phyloP scores from a whole-genome alignment of 1,140 invertebrate genomes.

The Drosophila serrata region DNA sequence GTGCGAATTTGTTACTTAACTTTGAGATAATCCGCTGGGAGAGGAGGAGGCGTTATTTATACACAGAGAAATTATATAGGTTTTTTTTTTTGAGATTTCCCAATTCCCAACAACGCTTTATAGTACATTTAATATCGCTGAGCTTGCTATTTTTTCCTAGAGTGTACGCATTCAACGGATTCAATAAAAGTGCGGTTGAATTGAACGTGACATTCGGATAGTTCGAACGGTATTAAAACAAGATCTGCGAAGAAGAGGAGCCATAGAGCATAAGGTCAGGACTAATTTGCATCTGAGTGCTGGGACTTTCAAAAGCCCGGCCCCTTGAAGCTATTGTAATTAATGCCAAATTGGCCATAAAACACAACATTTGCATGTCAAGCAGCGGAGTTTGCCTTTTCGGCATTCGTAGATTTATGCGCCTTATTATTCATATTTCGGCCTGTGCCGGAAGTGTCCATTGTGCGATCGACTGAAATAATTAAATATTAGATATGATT shows the following conservation, averaged over 20 bases:
- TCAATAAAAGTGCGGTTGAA: conserved; percentile 24
- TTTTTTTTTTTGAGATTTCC: background rate
- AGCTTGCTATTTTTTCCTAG: background rate
- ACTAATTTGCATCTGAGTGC: conserved; percentile 53
- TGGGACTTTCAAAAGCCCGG: conserved; percentile 58
- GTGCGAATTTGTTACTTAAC: conserved; percentile 85
- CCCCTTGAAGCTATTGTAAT: conserved; percentile 74
- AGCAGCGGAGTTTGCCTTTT: conserved; percentile 56
- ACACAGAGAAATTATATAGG: conserved; percentile 53
- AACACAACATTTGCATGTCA: conserved; percentile 84
- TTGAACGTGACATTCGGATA: too few species aligned
- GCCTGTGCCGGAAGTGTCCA: conserved; percentile 68
- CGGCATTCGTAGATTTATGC: conserved; percentile 52
- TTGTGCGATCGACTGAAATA: conserved; percentile 76
- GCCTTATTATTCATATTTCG: conserved; percentile 48
- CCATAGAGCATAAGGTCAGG: conserved; percentile 5
- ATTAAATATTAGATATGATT: conserved; percentile 84
- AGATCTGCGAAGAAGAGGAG: conserved; percentile 62
- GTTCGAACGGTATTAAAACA: conserved; percentile 18
- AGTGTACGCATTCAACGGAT: too few species aligned
- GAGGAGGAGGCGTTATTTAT: conserved; percentile 63
- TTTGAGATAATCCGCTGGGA: conserved; percentile 44
- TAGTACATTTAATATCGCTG: conserved; percentile 20
- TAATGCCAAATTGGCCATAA: conserved; percentile 83
- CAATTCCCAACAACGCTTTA: background rate